Conservation (phyloP, 2,113 vertebrate genomes). For the Sula dactylatra region DNA sequence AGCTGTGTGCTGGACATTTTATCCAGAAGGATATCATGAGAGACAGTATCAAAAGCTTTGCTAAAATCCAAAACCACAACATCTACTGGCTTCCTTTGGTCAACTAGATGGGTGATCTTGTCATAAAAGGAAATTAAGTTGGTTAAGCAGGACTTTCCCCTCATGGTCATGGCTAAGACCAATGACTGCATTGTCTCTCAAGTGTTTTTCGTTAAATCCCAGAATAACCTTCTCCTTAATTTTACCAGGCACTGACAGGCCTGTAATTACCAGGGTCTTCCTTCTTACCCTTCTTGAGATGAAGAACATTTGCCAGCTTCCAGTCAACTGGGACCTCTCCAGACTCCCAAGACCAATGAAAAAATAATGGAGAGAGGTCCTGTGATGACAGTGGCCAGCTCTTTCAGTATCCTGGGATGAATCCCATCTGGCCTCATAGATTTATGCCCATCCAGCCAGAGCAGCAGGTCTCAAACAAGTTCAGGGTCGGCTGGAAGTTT, state of each 20-base stretch:
- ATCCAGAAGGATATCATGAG: neutral
- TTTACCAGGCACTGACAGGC: neutral
- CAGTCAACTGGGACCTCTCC: neutral
- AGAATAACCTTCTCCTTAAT: neutral
- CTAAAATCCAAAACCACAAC: neutral
- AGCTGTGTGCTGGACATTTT: neutral
- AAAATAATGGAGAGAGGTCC: neutral
- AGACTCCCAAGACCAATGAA: neutral
- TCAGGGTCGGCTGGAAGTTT: neutral
- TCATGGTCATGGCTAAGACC: neutral
- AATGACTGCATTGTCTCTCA: neutral
- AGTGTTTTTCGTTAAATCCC: neutral
- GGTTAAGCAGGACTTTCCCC: neutral
- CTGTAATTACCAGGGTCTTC: neutral
- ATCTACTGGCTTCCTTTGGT: neutral
- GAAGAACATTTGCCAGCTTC: neutral
- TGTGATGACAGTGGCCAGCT: neutral
- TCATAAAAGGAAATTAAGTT: neutral
- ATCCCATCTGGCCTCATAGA: neutral
- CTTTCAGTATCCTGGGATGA: neutral
- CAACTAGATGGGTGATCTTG: fast-evolving
- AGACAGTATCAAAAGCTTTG: neutral
- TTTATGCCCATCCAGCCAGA: neutral
- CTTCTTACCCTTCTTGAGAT: neutral
- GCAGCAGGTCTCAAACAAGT: neutral